Conservation (phyloP, 2,888 invertebrate species). For the Dascillus cervinus region DNA sequence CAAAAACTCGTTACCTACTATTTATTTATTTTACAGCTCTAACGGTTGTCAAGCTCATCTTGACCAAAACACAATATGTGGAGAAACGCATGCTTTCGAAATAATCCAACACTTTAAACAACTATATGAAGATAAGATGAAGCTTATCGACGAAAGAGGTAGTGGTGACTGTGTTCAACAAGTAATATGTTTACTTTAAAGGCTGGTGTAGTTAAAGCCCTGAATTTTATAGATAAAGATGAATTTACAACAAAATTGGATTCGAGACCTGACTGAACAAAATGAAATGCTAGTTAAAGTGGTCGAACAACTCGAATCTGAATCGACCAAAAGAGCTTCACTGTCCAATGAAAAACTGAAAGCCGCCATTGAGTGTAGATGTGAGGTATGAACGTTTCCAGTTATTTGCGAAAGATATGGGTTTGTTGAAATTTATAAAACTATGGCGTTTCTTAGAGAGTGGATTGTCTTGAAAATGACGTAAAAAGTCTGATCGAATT, state of each 20-base stretch:
- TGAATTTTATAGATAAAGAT: constrained; percentile 51
- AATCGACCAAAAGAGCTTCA: constrained; percentile 52
- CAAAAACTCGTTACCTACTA: no score
- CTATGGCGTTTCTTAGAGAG: constrained; percentile 33
- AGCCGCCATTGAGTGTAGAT: constrained; percentile 40
- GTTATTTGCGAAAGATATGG: no score
- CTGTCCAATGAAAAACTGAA: constrained; percentile 48
- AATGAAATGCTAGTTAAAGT: constrained; percentile 58
- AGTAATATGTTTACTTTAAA: background rate
- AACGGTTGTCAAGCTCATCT: constrained; percentile 13
- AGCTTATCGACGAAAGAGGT: constrained; percentile 47
- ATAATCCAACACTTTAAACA: constrained; percentile 54
- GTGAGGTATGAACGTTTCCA: constrained; percentile 38
- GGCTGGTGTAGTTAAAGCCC: constrained; percentile 1
- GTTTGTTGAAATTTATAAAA: no score
- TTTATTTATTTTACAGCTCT: no score
- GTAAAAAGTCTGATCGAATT: constrained; percentile 42
- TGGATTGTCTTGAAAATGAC: constrained; percentile 34
- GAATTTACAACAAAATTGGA: constrained; percentile 56
- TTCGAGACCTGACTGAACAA: constrained; percentile 59
- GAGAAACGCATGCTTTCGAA: constrained; percentile 39
- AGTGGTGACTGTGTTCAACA: constrained; percentile 31
- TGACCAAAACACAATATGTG: constrained; percentile 23
- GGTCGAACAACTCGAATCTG: constrained; percentile 59
- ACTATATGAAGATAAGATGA: constrained; percentile 55